Conservation (phyloP, 2,113 vertebrate genomes). For the Salvelinus alpinus region DNA sequence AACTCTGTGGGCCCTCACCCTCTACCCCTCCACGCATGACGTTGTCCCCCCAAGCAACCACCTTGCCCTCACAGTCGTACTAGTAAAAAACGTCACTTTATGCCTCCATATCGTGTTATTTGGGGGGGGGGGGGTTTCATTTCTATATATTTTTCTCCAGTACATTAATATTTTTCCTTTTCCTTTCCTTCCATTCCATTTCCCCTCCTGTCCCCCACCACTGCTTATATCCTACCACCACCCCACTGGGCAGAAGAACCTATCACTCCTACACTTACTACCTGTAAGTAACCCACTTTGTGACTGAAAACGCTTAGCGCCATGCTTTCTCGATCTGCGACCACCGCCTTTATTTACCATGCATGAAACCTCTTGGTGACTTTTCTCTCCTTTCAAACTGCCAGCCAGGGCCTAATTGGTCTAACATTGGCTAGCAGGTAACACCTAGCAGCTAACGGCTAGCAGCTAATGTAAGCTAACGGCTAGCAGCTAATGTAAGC, state of each 20-base stretch:
- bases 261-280: slow-evolving; percentile 87
- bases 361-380: slow-evolving; percentile 51
- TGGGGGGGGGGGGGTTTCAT: slow-evolving; percentile 74
- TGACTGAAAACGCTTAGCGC: slow-evolving; percentile 67
- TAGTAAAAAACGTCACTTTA: slow-evolving; percentile 70
- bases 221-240: slow-evolving; percentile 83
- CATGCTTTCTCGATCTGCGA: slow-evolving; percentile 52
- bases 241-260: slow-evolving; percentile 84
- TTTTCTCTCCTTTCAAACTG: background rate
- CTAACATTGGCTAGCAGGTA: background rate
- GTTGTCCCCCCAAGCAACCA: slow-evolving; percentile 43
- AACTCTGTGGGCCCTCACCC: no score
- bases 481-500: background rate
- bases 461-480: background rate
- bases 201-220: slow-evolving; percentile 60
- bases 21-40: slow-evolving; percentile 46
- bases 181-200: slow-evolving; percentile 86
- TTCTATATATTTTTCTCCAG: slow-evolving; percentile 74
- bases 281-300: slow-evolving; percentile 85
- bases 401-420: background rate
- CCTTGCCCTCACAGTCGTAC: slow-evolving; percentile 59
- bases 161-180: slow-evolving; percentile 85
- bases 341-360: slow-evolving; percentile 67
- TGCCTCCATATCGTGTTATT: slow-evolving; percentile 79
- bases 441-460: background rate